Conservation (phyloP, 1,140 invertebrate genomes). For the Drosophila eugracilis region DNA sequence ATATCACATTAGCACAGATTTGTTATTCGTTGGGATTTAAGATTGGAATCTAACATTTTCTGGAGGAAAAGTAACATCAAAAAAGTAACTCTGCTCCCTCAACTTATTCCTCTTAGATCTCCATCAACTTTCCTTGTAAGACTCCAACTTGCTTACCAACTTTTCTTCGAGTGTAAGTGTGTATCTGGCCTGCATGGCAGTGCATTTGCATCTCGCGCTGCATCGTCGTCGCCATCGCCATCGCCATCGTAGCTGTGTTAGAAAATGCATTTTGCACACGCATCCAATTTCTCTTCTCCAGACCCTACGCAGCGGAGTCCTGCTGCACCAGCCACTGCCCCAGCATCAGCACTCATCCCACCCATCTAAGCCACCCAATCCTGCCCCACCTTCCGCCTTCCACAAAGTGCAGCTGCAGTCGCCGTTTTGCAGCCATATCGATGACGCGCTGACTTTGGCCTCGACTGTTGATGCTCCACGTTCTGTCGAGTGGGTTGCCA, state of each 20-base stretch:
- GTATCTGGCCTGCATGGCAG: slow-evolving; percentile 50
- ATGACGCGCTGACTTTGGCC: slow-evolving; percentile 79
- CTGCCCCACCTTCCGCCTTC: background rate
- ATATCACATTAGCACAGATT: no score
- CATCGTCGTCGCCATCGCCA: slow-evolving; percentile 53
- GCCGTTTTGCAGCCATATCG: slow-evolving; percentile 64
- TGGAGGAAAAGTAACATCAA: no score
- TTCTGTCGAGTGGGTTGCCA: slow-evolving; percentile 4
- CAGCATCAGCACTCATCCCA: background rate
- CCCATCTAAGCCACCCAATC: background rate
- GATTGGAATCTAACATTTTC: no score
- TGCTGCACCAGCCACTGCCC: slow-evolving; percentile 5
- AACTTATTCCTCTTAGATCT: no score
- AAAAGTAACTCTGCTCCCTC: no score
- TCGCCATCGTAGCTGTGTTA: slow-evolving; percentile 70
- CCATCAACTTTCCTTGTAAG: no score
- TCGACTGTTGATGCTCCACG: slow-evolving; percentile 62
- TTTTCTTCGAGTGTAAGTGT: slow-evolving; percentile 23
- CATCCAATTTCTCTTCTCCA: slow-evolving; percentile 72
- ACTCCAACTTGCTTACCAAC: background rate
- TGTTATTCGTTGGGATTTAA: no score
- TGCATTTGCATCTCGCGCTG: slow-evolving; percentile 77
- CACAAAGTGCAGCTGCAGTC: slow-evolving; percentile 35
- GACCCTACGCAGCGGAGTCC: slow-evolving; percentile 27
- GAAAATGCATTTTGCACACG: slow-evolving; percentile 82